Percentiles rank a stretch among this genome's conserved stretches.
phyloP scores from a whole-genome alignment of 2,888 invertebrate genomes.

The Physocephala rufipes region DNA sequence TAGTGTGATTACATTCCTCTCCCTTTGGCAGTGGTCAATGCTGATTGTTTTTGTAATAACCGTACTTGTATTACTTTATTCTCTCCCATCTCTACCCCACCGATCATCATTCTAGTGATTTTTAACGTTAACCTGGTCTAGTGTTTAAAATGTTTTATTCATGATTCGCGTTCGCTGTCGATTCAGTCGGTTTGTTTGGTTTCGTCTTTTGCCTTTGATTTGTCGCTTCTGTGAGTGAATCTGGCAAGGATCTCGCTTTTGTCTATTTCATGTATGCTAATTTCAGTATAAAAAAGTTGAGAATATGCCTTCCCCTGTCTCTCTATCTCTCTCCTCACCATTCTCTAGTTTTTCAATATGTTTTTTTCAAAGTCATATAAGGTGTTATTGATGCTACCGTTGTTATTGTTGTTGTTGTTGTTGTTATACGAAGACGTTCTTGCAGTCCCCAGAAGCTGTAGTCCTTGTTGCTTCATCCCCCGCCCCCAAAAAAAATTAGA shows the following conservation, averaged over 20 bases:
- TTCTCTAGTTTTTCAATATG: background rate
- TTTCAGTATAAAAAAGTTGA: constrained; percentile 6
- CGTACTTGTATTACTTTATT: background rate
- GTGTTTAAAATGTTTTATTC: constrained; percentile 30
- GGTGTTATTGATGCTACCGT: background rate
- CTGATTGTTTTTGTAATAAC: constrained; percentile 20
- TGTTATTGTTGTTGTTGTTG: background rate
- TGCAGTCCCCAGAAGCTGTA: constrained; percentile 7
- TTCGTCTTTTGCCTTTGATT: constrained; percentile 3
- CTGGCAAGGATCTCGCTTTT: background rate
- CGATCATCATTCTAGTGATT: constrained; percentile 12
- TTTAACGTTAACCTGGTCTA: background rate
- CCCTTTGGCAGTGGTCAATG: constrained; percentile 28
- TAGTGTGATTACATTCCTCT: constrained; percentile 32
- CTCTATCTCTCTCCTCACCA: background rate
- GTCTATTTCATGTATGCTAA: constrained; percentile 27
- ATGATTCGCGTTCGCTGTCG: constrained; percentile 13
- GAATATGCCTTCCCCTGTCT: background rate
- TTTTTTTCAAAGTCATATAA: background rate
- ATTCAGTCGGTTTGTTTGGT: background rate
- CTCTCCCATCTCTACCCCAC: background rate
- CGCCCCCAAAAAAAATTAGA: background rate
- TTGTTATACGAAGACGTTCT: background rate
- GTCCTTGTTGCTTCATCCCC: background rate
- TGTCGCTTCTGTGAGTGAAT: constrained; percentile 7